These are phyloP conservation scores for Drosophila peninsularis DNA, from an alignment of 2,888 invertebrate genomes.

Conservation along the genomic window DNA sequence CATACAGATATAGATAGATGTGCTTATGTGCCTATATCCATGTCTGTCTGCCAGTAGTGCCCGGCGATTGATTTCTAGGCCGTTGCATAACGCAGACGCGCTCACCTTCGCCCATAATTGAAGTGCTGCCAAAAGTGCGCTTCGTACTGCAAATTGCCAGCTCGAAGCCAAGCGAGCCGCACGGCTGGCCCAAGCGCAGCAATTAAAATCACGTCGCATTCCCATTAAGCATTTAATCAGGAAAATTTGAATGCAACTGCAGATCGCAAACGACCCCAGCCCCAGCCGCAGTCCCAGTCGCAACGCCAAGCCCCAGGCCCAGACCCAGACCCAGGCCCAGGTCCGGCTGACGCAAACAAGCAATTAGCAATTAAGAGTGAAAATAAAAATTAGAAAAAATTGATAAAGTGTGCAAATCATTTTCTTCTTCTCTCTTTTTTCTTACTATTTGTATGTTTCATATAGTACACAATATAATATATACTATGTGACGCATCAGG, in stretches of 20 bases:
- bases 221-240: conserved; percentile 75
- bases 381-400: conserved; percentile 35
- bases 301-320: background rate
- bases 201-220: conserved; percentile 75
- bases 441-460: background rate
- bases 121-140: conserved; percentile 63
- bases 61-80: conserved; percentile 61
- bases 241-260: conserved; percentile 74
- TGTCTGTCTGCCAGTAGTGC: background rate
- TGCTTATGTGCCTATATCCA: background rate
- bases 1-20: background rate
- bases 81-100: conserved; percentile 61
- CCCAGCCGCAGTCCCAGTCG: background rate
- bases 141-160: conserved; percentile 18
- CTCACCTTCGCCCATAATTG: conserved; percentile 64
- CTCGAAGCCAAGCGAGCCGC: conserved; percentile 7
- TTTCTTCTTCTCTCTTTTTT: conserved; percentile 8
- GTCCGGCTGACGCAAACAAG: conserved; percentile 64
- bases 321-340: conserved; percentile 16
- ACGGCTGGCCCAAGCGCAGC: conserved; percentile 49
- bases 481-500: conserved; percentile 9
- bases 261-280: conserved; percentile 6
- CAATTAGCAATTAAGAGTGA: conserved; percentile 75
- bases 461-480: background rate
- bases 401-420: conserved; percentile 30